A percentile compares a stretch with the other conserved stretches of the same genome.
Conservation (phyloP, 2,888 invertebrate genomes). For the Amblyteles armatorius region DNA sequence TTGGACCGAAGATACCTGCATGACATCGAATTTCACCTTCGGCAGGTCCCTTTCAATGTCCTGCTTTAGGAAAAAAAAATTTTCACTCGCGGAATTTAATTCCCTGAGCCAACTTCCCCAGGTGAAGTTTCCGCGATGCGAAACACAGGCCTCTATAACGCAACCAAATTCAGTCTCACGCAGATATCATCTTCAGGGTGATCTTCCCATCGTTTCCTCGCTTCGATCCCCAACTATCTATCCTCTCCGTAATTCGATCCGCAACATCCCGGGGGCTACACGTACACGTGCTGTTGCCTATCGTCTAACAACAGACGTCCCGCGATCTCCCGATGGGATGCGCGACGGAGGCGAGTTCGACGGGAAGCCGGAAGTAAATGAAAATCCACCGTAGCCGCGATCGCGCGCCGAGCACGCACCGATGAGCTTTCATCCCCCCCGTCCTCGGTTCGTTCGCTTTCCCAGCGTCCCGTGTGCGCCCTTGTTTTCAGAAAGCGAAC, state of each 20-base stretch:
- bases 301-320: slow-evolving; percentile 1
- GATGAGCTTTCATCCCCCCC: slow-evolving; percentile 7
- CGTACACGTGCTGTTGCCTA: slow-evolving; percentile 9
- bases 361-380: slow-evolving; percentile 35
- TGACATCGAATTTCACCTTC: too few species aligned
- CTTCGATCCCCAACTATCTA: background rate
- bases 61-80: too few species aligned
- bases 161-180: too few species aligned
- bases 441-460: slow-evolving; percentile 4
- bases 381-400: slow-evolving; percentile 47
- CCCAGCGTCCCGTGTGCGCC: background rate
- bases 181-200: too few species aligned
- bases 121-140: too few species aligned
- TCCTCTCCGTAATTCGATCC: background rate
- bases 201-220: background rate
- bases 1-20: too few species aligned
- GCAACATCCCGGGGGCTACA: background rate
- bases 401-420: slow-evolving; percentile 25
- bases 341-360: slow-evolving; percentile 9
- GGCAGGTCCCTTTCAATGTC: too few species aligned
- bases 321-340: background rate
- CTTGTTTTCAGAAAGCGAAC: background rate
- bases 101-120: too few species aligned
- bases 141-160: too few species aligned
- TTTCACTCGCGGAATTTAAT: too few species aligned